phyloP scores from a whole-genome alignment of 2,797 vertebrate species.

The Enteromius radiatus region DNA sequence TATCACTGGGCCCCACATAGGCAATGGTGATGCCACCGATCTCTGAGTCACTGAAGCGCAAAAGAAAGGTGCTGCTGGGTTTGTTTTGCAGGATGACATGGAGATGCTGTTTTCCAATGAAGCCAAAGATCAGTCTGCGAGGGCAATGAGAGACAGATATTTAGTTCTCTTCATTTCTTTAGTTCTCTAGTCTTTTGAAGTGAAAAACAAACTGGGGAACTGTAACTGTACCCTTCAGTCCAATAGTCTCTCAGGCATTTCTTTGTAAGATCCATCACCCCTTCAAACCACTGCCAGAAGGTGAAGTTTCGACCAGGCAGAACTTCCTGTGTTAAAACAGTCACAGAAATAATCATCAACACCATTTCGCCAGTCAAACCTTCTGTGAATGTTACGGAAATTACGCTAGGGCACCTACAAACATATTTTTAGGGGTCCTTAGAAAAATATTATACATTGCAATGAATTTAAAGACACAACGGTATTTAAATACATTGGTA shows the following conservation, averaged over 20 bases:
- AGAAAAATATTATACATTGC: background rate
- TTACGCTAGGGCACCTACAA: background rate
- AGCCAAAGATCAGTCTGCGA: conserved; percentile 90
- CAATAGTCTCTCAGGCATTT: conserved; percentile 92
- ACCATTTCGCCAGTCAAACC: background rate
- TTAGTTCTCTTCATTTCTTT: background rate
- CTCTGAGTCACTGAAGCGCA: conserved; percentile 98
- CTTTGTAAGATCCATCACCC: conserved; percentile 94
- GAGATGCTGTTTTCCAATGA: conserved; percentile 95
- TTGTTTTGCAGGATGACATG: conserved; percentile 85
- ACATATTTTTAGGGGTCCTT: background rate
- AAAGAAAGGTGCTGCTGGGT: conserved; percentile 89
- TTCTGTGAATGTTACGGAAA: background rate
- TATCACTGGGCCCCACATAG: conserved; percentile 79
- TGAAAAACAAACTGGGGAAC: background rate
- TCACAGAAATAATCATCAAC: background rate
- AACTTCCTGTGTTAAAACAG: conserved; percentile 81
- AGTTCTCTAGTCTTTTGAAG: background rate
- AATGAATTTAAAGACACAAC: background rate
- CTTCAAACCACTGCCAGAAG: conserved; percentile 99
- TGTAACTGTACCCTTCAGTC: conserved; percentile 84
- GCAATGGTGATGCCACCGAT: conserved; percentile 97
- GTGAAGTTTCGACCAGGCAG: conserved; percentile 91
- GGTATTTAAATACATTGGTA: background rate
- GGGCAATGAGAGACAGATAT: conserved; percentile 44